A percentile compares a stretch with the other conserved stretches of the same genome.
Conservation (phyloP, 2,113 vertebrate genomes). For the Nothobranchius kuhntae region DNA sequence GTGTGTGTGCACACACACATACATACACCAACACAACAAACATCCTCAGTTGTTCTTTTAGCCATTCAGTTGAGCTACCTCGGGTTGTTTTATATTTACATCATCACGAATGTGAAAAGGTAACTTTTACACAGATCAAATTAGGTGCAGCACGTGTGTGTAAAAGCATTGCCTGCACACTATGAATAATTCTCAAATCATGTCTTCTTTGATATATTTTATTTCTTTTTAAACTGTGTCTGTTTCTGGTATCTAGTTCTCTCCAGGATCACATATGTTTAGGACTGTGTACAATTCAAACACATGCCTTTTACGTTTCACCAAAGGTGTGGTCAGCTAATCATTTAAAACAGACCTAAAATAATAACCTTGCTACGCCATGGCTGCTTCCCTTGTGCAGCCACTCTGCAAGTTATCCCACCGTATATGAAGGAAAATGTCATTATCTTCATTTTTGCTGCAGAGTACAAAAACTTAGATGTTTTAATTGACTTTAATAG, state of each 20-base stretch:
- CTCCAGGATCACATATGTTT: slow-evolving; percentile 58
- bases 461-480: slow-evolving; percentile 45
- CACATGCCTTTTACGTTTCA: slow-evolving; percentile 63
- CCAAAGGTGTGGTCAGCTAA: slow-evolving; percentile 73
- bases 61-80: slow-evolving; percentile 79
- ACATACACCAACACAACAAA: slow-evolving; percentile 55
- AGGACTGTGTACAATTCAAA: slow-evolving; percentile 54
- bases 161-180: slow-evolving; percentile 70
- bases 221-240: not conserved
- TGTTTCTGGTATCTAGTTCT: slow-evolving; percentile 37
- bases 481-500: slow-evolving; percentile 22
- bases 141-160: slow-evolving; percentile 59
- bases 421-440: slow-evolving; percentile 67
- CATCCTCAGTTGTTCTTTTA: slow-evolving; percentile 72
- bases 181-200: slow-evolving; percentile 25
- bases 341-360: slow-evolving; percentile 60
- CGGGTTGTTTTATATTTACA: slow-evolving; percentile 67
- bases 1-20: slow-evolving; percentile 1
- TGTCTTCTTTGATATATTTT: slow-evolving; percentile 8
- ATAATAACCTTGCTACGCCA: slow-evolving; percentile 50
- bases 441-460: slow-evolving; percentile 42
- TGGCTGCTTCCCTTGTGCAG: slow-evolving; percentile 36
- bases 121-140: slow-evolving; percentile 51
- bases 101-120: slow-evolving; percentile 63
- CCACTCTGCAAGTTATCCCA: slow-evolving; percentile 44